These are phyloP conservation scores for Labroides dimidiatus DNA, from an alignment of 2,797 vertebrate genomes.

Conservation along the genomic window DNA sequence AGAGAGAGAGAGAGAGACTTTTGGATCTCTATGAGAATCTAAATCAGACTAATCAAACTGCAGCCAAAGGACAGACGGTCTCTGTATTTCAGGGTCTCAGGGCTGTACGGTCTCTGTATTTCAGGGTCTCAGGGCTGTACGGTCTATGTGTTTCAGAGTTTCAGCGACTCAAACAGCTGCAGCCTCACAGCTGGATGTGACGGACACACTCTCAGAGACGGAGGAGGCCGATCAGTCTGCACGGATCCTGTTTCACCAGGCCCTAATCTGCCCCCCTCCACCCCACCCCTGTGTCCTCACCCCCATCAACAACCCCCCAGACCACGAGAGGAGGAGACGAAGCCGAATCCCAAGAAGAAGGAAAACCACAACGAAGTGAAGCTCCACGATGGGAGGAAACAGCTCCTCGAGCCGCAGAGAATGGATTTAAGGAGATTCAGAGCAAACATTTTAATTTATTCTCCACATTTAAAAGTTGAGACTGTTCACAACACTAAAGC, in stretches of 20 bases:
- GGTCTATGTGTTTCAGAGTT: too few species aligned
- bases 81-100: too few species aligned
- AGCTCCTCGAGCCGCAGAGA: background rate
- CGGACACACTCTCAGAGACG: conserved; percentile 37
- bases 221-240: conserved; percentile 11
- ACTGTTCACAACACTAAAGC: background rate
- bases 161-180: conserved; percentile 59
- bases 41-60: too few species aligned
- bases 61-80: too few species aligned
- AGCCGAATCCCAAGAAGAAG: background rate
- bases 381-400: background rate
- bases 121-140: too few species aligned
- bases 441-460: background rate
- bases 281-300: background rate
- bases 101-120: too few species aligned
- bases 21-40: too few species aligned
- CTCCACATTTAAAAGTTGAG: too few species aligned
- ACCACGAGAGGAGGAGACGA: conserved; percentile 1
- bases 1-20: too few species aligned
- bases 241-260: conserved; percentile 35
- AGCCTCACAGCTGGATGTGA: conserved; percentile 74
- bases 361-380: background rate
- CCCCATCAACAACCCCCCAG: background rate
- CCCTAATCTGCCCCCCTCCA: conserved; percentile 7
- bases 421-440: background rate